A percentile compares a stretch with the other conserved stretches of the same genome.
Conservation (phyloP, 2,888 invertebrate genomes). For the Ichneumon xanthorius region DNA sequence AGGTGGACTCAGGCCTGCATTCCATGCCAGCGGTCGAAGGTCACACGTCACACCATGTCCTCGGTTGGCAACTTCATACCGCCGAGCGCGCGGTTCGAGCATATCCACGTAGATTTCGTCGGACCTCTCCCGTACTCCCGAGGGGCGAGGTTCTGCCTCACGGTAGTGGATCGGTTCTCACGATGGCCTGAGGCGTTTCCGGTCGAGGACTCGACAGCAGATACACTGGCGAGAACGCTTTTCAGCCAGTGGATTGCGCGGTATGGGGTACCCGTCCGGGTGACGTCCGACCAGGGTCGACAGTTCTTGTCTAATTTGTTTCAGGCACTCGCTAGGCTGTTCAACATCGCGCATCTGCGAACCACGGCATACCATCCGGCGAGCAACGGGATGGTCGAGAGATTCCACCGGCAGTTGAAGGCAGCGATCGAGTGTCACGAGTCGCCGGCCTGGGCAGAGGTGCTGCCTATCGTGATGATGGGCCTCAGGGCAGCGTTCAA, state of each 20-base stretch:
- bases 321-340: conserved; percentile 43
- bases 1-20: conserved; percentile 71
- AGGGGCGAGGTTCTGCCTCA: conserved; percentile 35
- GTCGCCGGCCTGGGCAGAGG: conserved; percentile 66
- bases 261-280: conserved; percentile 63
- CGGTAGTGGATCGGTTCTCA: conserved; percentile 30
- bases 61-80: neutral
- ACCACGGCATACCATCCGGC: conserved; percentile 61
- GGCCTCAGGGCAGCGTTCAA: conserved; percentile 73
- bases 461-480: conserved; percentile 72
- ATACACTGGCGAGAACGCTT: conserved; percentile 63
- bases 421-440: conserved; percentile 70
- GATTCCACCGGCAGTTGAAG: conserved; percentile 70
- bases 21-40: too few relatives aligned
- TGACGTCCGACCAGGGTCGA: conserved; percentile 71
- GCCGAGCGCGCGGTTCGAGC: conserved; percentile 18
- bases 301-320: conserved; percentile 71
- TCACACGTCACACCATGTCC: neutral
- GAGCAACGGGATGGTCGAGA: conserved; percentile 66
- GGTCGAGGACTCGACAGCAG: conserved; percentile 59
- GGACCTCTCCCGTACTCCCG: conserved; percentile 10
- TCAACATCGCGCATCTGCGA: conserved; percentile 34
- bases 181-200: conserved; percentile 35
- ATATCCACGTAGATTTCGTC: conserved; percentile 38
- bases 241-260: conserved; percentile 62